Percentiles rank a stretch among this genome's conserved stretches.
These are phyloP conservation scores for Premnoplex brunnescens DNA, from an alignment of 2,797 vertebrate genomes.

Conservation along the genomic window DNA sequence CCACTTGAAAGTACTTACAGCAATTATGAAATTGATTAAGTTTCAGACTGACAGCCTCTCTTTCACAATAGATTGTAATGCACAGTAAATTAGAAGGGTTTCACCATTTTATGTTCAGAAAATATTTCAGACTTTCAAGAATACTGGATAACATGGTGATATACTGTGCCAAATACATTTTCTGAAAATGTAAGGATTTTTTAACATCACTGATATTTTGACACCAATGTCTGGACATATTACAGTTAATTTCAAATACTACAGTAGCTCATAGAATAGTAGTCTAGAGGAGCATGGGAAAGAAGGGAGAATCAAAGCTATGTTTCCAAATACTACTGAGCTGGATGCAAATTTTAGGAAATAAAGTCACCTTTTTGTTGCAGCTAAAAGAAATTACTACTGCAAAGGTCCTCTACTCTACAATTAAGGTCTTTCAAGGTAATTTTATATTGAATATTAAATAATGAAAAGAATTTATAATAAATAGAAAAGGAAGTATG, in stretches of 20 bases:
- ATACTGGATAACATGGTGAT: neutral
- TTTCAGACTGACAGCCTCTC: neutral
- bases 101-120: neutral
- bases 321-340: neutral
- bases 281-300: neutral
- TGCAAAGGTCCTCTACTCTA: neutral
- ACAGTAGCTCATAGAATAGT: neutral
- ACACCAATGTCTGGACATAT: neutral
- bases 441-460: neutral
- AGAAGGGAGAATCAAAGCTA: neutral
- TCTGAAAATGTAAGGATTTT: neutral
- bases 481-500: neutral
- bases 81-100: neutral
- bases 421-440: neutral
- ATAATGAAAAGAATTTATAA: neutral
- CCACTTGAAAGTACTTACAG: neutral
- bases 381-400: neutral
- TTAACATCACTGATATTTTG: neutral
- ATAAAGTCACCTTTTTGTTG: neutral
- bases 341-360: neutral
- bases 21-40: slow-evolving; percentile 4
- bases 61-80: neutral
- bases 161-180: neutral
- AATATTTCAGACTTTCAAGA: neutral
- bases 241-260: neutral